These are phyloP conservation scores for Balaeniceps rex DNA, from an alignment of 2,113 vertebrate genomes.

Conservation along the genomic window DNA sequence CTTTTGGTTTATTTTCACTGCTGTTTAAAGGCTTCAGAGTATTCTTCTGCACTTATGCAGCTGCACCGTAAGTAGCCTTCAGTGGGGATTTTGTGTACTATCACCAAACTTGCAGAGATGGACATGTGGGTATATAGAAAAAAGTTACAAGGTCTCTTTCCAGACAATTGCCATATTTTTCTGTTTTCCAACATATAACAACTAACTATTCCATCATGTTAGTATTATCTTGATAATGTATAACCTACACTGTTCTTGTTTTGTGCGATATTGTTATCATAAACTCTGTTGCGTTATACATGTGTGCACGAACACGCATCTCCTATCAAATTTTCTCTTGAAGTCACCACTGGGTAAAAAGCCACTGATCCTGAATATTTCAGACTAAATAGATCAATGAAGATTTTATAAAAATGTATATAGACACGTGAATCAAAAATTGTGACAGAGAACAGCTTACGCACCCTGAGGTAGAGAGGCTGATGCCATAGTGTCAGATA, in stretches of 20 bases:
- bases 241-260: background rate
- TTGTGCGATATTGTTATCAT: background rate
- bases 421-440: background rate
- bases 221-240: background rate
- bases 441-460: background rate
- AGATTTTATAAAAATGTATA: background rate
- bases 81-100: background rate
- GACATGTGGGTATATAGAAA: background rate
- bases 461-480: no score
- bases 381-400: background rate
- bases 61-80: background rate
- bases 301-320: no score
- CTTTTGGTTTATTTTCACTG: background rate
- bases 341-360: background rate
- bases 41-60: background rate
- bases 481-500: background rate
- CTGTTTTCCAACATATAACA: background rate
- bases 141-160: background rate
- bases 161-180: background rate
- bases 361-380: background rate
- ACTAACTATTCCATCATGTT: background rate
- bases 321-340: background rate
- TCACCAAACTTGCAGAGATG: background rate
- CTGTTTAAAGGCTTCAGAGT: background rate
- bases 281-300: background rate